Percentiles rank a stretch among this genome's conserved stretches.
Conservation (phyloP, 2,797 vertebrate genomes). For the Pseudomugil gertrudae region DNA sequence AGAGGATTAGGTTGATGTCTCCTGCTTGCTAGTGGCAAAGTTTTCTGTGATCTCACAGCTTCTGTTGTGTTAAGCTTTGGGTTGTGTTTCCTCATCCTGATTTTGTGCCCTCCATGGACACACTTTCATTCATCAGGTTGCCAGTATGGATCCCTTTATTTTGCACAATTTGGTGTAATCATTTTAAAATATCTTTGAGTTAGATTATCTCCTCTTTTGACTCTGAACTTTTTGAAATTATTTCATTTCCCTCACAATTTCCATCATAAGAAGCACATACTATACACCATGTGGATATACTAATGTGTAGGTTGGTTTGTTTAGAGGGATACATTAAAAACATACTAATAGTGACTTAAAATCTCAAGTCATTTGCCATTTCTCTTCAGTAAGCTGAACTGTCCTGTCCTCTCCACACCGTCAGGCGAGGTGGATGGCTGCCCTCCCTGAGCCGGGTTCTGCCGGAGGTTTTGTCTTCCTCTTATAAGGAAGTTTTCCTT, state of each 20-base stretch:
- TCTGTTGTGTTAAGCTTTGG: conserved; percentile 40
- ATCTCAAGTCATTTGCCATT: background rate
- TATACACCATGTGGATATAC: conserved; percentile 1
- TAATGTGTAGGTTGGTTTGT: background rate
- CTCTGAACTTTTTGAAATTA: conserved; percentile 23
- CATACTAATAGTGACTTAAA: background rate
- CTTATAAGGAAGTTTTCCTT: too few species aligned
- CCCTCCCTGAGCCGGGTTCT: too few species aligned
- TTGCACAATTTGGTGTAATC: conserved; percentile 14
- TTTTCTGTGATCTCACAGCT: conserved; percentile 54
- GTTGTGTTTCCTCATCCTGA: conserved; percentile 49
- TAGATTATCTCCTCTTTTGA: conserved; percentile 35
- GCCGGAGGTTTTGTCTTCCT: too few species aligned
- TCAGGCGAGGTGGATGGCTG: too few species aligned
- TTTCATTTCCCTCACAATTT: conserved; percentile 53
- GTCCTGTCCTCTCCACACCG: too few species aligned
- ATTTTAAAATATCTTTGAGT: conserved; percentile 12
- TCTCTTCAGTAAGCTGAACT: too few species aligned
- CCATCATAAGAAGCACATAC: conserved; percentile 5
- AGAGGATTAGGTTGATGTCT: conserved; percentile 63
- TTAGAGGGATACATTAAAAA: background rate
- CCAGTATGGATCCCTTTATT: conserved; percentile 10
- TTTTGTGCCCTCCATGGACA: conserved; percentile 47
- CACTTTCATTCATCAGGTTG: too few species aligned
- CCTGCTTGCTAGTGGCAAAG: conserved; percentile 49